Base-by-base conservation (phyloP, 2,888 invertebrate genomes). In the Atethmia centrago region DNA sequence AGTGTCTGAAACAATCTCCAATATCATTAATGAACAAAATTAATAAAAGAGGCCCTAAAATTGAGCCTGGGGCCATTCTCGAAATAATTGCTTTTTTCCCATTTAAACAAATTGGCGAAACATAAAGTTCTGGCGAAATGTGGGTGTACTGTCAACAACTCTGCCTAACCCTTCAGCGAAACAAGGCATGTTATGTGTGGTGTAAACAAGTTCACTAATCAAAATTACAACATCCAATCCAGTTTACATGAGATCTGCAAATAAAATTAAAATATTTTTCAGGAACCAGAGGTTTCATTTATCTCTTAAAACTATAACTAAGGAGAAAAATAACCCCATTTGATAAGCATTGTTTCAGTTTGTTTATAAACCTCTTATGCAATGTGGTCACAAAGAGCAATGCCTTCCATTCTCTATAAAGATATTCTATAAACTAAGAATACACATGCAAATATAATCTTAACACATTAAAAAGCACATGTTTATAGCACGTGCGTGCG, bases 401-500 rank as follows among this genome's bases (percentile, higher is more conserved):
- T 25, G 49, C 42, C 25, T 61, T 42, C 31, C 12, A 28, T 9
- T 31, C 3, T 47, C 14, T 49, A 8, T 16, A 25, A 40, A 64
- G 59, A 36, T 25, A 51, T 40, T 10, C 16, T 7, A 40, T 51
- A 21, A 61, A 56, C 16, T 47, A 16, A 56, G 19, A 56, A 47
- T 31, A 72, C n/a, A 55, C 66, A 74, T 53, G 73, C 62, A 63
- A 67, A 58, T 73, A 45, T 53, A 58, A 61, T 36, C n/a, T 8
- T 25, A 36, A n/a, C 25, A 51, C 40, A 51, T 16, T 79, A 56
- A 77, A 51, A 53, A 64, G 16, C 25, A 8, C 53, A 53, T 53
- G 53, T 74, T 74, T 74, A 56, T 14, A 21, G 21, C 42, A 19
- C 31, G 55, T 75, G 80, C 69, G 75, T 61, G 80, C 25, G 51